phyloP scores from a whole-genome alignment of 2,888 invertebrate species.

The Epinotia demarniana region DNA sequence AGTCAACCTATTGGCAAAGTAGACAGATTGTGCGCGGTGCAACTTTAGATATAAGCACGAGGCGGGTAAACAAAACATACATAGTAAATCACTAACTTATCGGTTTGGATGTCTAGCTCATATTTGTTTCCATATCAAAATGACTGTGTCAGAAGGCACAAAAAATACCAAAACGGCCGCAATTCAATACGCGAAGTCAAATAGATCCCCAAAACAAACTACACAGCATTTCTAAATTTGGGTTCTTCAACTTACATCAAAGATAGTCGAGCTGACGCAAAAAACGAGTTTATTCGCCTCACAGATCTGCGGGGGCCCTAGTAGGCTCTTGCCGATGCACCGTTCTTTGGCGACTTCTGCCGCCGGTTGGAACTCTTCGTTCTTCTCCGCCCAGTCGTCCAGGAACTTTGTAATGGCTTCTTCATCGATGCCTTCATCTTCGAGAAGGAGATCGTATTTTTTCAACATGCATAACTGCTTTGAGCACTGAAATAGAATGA shows the following conservation, averaged over 20 bases:
- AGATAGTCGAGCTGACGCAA: slow-evolving; percentile 59
- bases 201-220: neutral
- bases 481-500: slow-evolving; percentile 57
- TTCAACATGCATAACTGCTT: slow-evolving; percentile 66
- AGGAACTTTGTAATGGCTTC: slow-evolving; percentile 56
- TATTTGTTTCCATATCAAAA: too few relatives aligned
- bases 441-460: slow-evolving; percentile 60
- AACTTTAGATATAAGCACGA: too few relatives aligned
- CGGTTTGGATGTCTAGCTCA: too few relatives aligned
- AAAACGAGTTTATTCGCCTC: slow-evolving; percentile 63
- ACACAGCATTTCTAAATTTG: neutral
- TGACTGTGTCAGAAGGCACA: neutral
- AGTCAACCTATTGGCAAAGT: too few relatives aligned
- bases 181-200: neutral
- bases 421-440: slow-evolving; percentile 58
- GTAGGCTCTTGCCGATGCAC: slow-evolving; percentile 57
- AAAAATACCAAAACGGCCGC: neutral
- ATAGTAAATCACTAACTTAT: too few relatives aligned
- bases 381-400: slow-evolving; percentile 56
- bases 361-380: slow-evolving; percentile 59
- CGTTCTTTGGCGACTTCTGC: slow-evolving; percentile 56
- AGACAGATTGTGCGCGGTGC: too few relatives aligned
- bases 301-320: slow-evolving; percentile 63
- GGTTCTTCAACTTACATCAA: slow-evolving; percentile 55
- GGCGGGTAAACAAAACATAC: too few relatives aligned